Base-by-base conservation (phyloP, 2,888 invertebrate genomes). In the Acleris sparsana region DNA sequence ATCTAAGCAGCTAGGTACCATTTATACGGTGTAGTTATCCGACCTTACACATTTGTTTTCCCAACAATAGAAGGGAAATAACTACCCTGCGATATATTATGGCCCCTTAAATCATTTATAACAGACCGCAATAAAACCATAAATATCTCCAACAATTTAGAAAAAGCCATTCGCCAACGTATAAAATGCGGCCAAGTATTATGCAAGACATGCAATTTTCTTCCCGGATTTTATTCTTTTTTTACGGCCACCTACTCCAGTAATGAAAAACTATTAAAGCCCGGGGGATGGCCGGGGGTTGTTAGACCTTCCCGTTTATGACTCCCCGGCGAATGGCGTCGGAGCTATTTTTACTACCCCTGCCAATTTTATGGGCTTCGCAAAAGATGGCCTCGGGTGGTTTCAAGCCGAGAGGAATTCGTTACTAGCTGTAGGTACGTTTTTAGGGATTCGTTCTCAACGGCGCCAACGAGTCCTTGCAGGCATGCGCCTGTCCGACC, bases 371-470 rank as follows among this genome's bases (percentile, higher is more conserved):
- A 71, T 63, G 57, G 57, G 44, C 22, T n/a, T 49, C 63, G 63
- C 66, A 68, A 68, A 70, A 66, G 70, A 67, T 69, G 69, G 70
- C 68, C 62, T 61, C 67, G 65, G 60, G 29, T 52, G 64, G 57
- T 76, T 62, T 71, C 70, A 71, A 73, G 63, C 77, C 75, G 76
- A 78, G 78, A 69, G 71, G 25, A 53, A 22, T 62, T 48, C 55
- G 58, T 33, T 57, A 53, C 58, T 53, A 20, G 33, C 33, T 18
- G 39, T 22, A 39, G 33, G 39, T 39, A 33, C 33, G 33, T 13
- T 39, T 39, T 11, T 39, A 13, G 39, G 39, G 39, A 13, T 39
- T 1, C 13, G 39, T 4, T 39, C 33, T 33, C 33, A 33, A 33
- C 2, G 7, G 29, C 7, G 29, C 29, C 29, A 29, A 1, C 29